Conservation (phyloP, 2,888 invertebrate genomes). For the Cremastinae sp. region DNA sequence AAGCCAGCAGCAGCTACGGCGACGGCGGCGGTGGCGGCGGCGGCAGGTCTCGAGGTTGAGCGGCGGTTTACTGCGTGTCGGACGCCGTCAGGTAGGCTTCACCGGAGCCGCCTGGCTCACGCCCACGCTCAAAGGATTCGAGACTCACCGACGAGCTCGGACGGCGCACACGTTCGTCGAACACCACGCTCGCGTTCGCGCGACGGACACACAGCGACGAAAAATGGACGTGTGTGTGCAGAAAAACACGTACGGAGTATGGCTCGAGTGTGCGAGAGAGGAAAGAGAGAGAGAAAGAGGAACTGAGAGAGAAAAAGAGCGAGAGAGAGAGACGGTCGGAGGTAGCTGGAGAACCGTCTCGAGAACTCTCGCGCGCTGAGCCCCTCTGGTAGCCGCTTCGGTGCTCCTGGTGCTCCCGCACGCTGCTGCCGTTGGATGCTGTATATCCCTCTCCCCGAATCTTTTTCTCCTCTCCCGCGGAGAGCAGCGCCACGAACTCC, state of each 20-base stretch:
- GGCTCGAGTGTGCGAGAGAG: too few relatives aligned
- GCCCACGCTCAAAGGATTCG: constrained; percentile 72
- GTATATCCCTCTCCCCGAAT: constrained; percentile 66
- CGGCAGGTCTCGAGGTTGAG: constrained; percentile 65
- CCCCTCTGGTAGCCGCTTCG: constrained; percentile 77
- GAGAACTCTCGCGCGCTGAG: constrained; percentile 80
- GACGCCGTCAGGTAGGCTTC: constrained; percentile 80
- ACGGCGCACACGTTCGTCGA: constrained; percentile 64
- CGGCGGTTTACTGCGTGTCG: constrained; percentile 79
- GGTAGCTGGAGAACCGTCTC: constrained; percentile 64
- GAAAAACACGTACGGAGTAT: too few relatives aligned
- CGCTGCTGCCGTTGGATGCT: constrained; percentile 80
- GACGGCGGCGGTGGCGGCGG: constrained; percentile 25
- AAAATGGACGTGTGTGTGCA: too few relatives aligned
- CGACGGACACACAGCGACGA: constrained; percentile 20
- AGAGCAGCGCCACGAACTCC: constrained; percentile 51
- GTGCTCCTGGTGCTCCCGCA: constrained; percentile 73
- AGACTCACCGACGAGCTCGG: constrained; percentile 67
- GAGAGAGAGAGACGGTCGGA: constrained; percentile 58
- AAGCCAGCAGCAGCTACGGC: constrained; percentile 58
- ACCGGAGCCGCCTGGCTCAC: constrained; percentile 70
- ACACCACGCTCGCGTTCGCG: constrained; percentile 41
- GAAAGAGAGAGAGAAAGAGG: too few relatives aligned
- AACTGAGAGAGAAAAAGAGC: constrained; percentile 10
- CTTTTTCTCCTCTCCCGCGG: constrained; percentile 39